Conservation (phyloP, 2,797 vertebrate species). For the Sebastolobus alascanus region DNA sequence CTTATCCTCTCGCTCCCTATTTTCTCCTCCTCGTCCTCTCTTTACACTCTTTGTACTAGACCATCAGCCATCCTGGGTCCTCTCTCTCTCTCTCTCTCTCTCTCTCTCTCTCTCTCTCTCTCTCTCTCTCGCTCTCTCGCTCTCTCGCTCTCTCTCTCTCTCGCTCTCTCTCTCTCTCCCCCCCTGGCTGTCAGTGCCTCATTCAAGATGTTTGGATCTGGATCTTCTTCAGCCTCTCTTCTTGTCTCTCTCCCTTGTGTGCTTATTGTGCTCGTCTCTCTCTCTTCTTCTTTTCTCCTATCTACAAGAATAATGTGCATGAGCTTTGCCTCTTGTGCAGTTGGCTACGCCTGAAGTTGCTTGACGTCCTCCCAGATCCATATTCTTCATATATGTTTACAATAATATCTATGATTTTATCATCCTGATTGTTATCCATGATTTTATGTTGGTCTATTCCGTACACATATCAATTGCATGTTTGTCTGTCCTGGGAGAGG, state of each 20-base stretch:
- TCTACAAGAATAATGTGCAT: neutral
- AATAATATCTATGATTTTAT: neutral
- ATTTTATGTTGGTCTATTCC: neutral
- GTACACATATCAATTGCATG: too few species aligned
- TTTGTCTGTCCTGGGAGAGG: neutral
- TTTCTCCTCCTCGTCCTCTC: neutral
- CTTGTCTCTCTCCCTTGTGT: neutral
- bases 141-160: neutral
- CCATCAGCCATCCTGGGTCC: neutral
- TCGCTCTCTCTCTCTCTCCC: neutral
- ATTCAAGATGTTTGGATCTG: conserved; percentile 5
- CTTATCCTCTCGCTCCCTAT: neutral
- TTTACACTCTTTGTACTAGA: neutral
- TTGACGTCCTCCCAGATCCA: neutral
- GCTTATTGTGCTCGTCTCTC: neutral
- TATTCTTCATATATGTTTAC: neutral
- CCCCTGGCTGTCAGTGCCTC: neutral
- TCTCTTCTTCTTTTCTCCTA: neutral
- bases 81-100: neutral
- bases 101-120: too few species aligned
- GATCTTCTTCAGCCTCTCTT: neutral
- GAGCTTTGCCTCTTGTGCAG: neutral
- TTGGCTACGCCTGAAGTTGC: neutral
- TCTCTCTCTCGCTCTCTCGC: too few species aligned
- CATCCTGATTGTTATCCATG: neutral